Evolutionary conservation across 1,140 invertebrate genomes (phyloP).

Genomic region (Saccostrea glomerata): DNA sequence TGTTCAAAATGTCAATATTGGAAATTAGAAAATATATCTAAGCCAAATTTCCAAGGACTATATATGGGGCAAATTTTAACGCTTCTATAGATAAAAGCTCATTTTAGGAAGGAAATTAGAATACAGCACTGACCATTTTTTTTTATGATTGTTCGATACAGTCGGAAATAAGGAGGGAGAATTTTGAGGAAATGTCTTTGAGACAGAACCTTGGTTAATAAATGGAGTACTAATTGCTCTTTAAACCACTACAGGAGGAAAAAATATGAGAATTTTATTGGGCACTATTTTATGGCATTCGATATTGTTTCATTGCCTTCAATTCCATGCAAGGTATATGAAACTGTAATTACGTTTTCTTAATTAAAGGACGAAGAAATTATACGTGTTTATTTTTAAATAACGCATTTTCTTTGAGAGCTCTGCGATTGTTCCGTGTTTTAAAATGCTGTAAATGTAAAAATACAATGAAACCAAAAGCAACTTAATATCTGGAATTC

Average conservation of each 20-base stretch:
- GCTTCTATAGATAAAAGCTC: too few relatives aligned
- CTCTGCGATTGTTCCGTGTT: conserved; percentile 1
- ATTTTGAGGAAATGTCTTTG: neutral
- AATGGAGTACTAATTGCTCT: conserved; percentile 17
- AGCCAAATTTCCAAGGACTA: too few relatives aligned
- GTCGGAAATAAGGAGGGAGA: neutral
- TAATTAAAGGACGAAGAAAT: neutral
- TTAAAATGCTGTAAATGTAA: conserved; percentile 4
- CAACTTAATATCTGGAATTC: neutral
- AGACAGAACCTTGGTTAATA: neutral
- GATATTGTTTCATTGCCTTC: conserved; percentile 3
- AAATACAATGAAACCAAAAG: conserved; percentile 3
- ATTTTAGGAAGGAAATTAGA: too few relatives aligned
- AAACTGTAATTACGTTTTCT: neutral
- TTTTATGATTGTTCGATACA: neutral
- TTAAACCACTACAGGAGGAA: neutral
- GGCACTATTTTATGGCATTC: neutral
- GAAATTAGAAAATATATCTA: too few relatives aligned
- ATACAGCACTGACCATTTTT: too few relatives aligned
- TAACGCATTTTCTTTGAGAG: neutral
- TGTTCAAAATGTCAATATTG: too few relatives aligned
- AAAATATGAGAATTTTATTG: conserved; percentile 7
- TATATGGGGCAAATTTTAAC: too few relatives aligned
- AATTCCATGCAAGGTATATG: neutral
- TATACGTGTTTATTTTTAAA: neutral